Evolutionary conservation across 2,888 invertebrate species (phyloP).

Genomic region (Cephus runcator): DNA sequence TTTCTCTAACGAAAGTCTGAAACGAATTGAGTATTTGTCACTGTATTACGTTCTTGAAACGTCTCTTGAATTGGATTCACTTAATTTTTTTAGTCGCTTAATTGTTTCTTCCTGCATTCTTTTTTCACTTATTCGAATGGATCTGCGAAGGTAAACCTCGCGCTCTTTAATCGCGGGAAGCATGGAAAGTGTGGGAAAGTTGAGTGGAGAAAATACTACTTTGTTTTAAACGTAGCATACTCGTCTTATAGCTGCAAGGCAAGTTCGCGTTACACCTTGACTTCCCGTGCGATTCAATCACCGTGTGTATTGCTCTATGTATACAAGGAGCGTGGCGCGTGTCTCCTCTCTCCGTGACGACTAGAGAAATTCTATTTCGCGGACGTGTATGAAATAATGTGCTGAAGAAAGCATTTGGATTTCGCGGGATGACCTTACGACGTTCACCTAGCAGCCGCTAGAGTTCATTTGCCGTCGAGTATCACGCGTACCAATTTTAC

Average conservation of each 20-base stretch:
- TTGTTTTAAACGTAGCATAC: conserved; percentile 28
- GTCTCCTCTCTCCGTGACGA: conserved; percentile 17
- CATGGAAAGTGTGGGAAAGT: conserved; percentile 65
- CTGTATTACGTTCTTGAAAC: neutral
- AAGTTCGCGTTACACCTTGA: conserved; percentile 19
- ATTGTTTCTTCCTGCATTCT: neutral
- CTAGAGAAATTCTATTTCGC: conserved; percentile 35
- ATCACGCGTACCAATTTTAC: neutral
- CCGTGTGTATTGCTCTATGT: conserved; percentile 8
- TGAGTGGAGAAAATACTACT: conserved; percentile 56
- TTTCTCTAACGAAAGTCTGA: neutral
- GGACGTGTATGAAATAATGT: conserved; percentile 35
- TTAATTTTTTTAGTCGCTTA: neutral
- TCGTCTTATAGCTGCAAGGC: conserved; percentile 4
- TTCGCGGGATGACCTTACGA: neutral
- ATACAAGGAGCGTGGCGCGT: conserved; percentile 4
- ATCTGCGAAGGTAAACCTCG: neutral
- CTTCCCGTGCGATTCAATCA: conserved; percentile 9
- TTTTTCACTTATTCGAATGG: no score
- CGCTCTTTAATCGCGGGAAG: conserved; percentile 17
- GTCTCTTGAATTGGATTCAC: neutral
- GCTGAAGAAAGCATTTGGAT: conserved; percentile 33
- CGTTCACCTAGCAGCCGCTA: neutral
- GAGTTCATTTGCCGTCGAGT: neutral
- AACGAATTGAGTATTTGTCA: neutral